Conservation (phyloP, 1,140 invertebrate species). For the Harpegnathos saltator region DNA sequence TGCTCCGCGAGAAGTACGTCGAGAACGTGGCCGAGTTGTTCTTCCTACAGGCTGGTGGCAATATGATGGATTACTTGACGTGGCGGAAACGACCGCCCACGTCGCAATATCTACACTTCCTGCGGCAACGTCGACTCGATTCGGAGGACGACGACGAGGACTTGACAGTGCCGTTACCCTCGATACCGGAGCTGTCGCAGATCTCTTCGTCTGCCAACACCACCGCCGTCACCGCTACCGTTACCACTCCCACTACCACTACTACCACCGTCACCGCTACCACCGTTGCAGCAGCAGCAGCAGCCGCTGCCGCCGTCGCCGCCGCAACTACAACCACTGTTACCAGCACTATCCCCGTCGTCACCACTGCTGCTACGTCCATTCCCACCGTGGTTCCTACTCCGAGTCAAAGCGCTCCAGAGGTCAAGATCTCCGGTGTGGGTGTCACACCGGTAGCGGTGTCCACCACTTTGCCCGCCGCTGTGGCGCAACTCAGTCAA, state of each 20-base stretch:
- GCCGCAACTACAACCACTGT: constrained; percentile 23
- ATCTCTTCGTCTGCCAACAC: constrained; percentile 45
- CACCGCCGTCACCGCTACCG: constrained; percentile 52
- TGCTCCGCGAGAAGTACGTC: constrained; percentile 88
- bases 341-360: background rate
- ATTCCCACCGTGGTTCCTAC: constrained; percentile 61
- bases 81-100: constrained; percentile 93
- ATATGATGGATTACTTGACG: constrained; percentile 93
- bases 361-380: constrained; percentile 52
- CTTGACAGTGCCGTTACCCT: constrained; percentile 78
- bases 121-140: constrained; percentile 91
- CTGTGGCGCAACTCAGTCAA: constrained; percentile 87
- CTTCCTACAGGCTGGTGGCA: constrained; percentile 94
- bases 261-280: constrained; percentile 37
- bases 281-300: background rate
- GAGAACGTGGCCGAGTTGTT: constrained; percentile 94
- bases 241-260: constrained; percentile 57
- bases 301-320: constrained; percentile 57
- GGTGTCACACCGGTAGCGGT: constrained; percentile 88
- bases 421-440: constrained; percentile 89
- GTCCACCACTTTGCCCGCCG: constrained; percentile 87
- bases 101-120: constrained; percentile 90
- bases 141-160: constrained; percentile 88
- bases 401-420: constrained; percentile 79
- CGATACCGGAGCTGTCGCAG: constrained; percentile 77